These are phyloP conservation scores for Andrena haemorrhoa DNA, from an alignment of 2,888 invertebrate species.

Conservation along the genomic window DNA sequence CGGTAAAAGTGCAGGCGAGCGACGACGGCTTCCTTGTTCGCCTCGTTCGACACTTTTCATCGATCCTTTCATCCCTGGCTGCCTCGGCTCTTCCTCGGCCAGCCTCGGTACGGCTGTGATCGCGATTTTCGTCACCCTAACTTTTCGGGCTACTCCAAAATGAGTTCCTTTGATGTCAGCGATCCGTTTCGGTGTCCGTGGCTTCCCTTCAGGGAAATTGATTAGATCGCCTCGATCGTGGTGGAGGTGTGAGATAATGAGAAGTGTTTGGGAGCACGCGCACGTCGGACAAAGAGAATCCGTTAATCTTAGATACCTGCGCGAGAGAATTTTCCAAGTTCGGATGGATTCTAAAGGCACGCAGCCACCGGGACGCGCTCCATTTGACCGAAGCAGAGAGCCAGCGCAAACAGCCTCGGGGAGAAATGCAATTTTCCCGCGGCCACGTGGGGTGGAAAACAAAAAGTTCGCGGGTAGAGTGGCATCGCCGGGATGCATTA, in stretches of 20 bases:
- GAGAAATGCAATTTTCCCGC: background rate
- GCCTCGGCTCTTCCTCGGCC: slow-evolving; percentile 21
- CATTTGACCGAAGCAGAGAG: background rate
- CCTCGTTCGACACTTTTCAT: slow-evolving; percentile 72
- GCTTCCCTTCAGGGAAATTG: background rate
- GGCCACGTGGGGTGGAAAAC: background rate
- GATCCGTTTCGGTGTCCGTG: background rate
- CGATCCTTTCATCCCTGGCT: slow-evolving; percentile 61
- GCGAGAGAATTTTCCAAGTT: background rate
- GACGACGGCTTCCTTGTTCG: slow-evolving; percentile 68
- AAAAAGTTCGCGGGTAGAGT: background rate
- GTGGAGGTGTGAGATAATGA: too few relatives aligned
- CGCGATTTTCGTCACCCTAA: slow-evolving; percentile 5
- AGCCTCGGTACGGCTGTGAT: slow-evolving; percentile 20
- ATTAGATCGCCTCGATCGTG: background rate
- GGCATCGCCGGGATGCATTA: background rate
- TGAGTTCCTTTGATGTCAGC: background rate
- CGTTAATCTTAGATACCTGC: background rate
- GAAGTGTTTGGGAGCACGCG: background rate
- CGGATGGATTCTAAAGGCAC: background rate
- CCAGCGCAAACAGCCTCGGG: background rate
- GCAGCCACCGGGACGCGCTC: background rate
- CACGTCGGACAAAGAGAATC: background rate
- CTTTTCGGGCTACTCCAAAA: background rate
- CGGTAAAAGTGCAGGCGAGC: slow-evolving; percentile 76